Conservation (phyloP, 2,113 vertebrate genomes). For the Pungitius pungitius region DNA sequence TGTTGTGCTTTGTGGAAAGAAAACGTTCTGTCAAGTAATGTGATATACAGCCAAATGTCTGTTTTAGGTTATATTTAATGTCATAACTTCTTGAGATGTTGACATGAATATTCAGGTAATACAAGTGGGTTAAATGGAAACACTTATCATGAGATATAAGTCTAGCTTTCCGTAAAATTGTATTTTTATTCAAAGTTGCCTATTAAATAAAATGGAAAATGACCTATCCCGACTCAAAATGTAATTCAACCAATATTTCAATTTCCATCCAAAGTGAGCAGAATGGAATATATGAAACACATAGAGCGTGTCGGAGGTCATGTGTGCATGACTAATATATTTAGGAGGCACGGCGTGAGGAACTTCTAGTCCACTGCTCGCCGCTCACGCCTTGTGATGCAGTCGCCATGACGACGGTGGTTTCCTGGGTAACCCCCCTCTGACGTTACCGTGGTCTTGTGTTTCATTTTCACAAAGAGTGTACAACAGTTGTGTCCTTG, state of each 20-base stretch:
- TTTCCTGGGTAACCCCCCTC: constrained; percentile 96
- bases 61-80: constrained; percentile 60
- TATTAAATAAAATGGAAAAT: constrained; percentile 65
- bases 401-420: constrained; percentile 92
- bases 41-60: constrained; percentile 52
- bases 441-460: constrained; percentile 89
- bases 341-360: constrained; percentile 50
- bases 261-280: neutral
- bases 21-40: constrained; percentile 49
- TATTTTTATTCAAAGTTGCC: constrained; percentile 71
- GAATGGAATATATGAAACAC: neutral
- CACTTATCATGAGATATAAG: constrained; percentile 28
- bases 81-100: constrained; percentile 55
- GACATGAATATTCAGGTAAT: constrained; percentile 58
- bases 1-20: constrained; percentile 60
- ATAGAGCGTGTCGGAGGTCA: constrained; percentile 36
- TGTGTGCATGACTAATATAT: constrained; percentile 42
- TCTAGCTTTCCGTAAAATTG: constrained; percentile 56
- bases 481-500: constrained; percentile 78
- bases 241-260: constrained; percentile 7
- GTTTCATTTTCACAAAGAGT: constrained; percentile 83
- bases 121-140: constrained; percentile 37
- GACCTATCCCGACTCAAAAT: constrained; percentile 27
- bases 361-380: constrained; percentile 80
- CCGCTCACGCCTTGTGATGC: constrained; percentile 87